These are phyloP conservation scores for Lycodopsis pacificus DNA, from an alignment of 2,797 vertebrate genomes.

Conservation along the genomic window DNA sequence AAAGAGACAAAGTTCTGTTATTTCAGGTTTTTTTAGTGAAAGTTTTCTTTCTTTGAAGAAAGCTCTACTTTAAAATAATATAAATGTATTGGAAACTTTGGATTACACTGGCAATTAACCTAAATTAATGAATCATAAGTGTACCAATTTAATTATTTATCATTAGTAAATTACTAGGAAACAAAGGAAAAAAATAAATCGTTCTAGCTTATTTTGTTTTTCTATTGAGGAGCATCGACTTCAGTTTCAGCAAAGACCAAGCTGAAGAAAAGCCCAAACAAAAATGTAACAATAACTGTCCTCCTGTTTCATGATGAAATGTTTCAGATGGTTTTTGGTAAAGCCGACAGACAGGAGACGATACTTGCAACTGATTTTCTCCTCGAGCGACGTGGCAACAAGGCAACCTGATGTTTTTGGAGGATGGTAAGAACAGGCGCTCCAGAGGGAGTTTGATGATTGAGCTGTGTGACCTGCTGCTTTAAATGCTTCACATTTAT, in stretches of 20 bases:
- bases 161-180: not conserved
- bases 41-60: not conserved
- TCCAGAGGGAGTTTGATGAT: constrained; percentile 39
- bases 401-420: not conserved
- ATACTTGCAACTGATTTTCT: not conserved
- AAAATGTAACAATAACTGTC: not conserved
- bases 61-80: not conserved
- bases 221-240: not conserved
- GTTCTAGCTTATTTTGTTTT: not conserved
- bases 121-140: not conserved
- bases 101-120: not conserved
- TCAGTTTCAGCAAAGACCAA: not conserved
- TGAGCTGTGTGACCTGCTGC: constrained; percentile 36
- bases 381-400: not conserved
- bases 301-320: not conserved
- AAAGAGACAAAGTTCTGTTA: too few species aligned
- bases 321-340: not conserved
- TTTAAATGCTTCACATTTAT: constrained; percentile 16
- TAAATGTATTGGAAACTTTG: not conserved
- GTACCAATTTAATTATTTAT: not conserved
- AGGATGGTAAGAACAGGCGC: not conserved
- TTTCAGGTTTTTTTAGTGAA: not conserved
- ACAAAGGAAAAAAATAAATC: not conserved
- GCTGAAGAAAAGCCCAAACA: not conserved
- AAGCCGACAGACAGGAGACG: not conserved